Base-by-base conservation (phyloP, 2,888 invertebrate genomes). In the Desoria tigrina region DNA sequence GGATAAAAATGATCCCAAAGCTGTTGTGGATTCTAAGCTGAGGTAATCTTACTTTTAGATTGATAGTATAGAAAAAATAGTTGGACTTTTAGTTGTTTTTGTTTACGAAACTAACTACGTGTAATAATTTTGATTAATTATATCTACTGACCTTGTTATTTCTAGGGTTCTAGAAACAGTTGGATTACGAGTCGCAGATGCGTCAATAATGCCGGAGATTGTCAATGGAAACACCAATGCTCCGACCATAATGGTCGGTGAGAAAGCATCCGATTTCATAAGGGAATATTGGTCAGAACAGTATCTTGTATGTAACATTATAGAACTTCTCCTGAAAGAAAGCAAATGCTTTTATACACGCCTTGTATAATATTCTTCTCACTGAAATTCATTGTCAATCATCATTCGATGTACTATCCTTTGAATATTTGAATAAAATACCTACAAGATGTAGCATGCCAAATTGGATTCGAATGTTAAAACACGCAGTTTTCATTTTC, bases 11-110 rank as follows among this genome's bases (percentile, higher is more conserved):
- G 62, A 61, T 39, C 24, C 42, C 32, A 51, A 61, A 11, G 32
- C 61, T 7, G 67, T 68, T 7, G 67, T 68, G 4, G 64, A 68
- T 39, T 60, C 64, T 9, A 56, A 54, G 23, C 42, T 68, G 21
- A 64, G 63, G 57, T 62, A 53, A 57, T n/a, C 2, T n/a, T n/a
- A n/a, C n/a, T n/a, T n/a, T n/a, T n/a, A n/a, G n/a, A n/a, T n/a
- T n/a, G n/a, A n/a, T n/a, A n/a, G n/a, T n/a, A n/a, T n/a, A n/a
- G n/a, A n/a, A n/a, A n/a, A n/a, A n/a, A n/a, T n/a, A n/a, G n/a
- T n/a, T n/a, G n/a, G n/a, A n/a, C n/a, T n/a, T n/a, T n/a, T n/a
- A n/a, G n/a, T n/a, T n/a, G n/a, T n/a, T n/a, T n/a, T n/a, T 26
- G n/a, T 21, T 16, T 18, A 6, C n/a, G n/a, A 45, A 16, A 11